These are phyloP conservation scores for Brachypteracias leptosomus DNA, from an alignment of 2,113 vertebrate species.

Conservation along the genomic window DNA sequence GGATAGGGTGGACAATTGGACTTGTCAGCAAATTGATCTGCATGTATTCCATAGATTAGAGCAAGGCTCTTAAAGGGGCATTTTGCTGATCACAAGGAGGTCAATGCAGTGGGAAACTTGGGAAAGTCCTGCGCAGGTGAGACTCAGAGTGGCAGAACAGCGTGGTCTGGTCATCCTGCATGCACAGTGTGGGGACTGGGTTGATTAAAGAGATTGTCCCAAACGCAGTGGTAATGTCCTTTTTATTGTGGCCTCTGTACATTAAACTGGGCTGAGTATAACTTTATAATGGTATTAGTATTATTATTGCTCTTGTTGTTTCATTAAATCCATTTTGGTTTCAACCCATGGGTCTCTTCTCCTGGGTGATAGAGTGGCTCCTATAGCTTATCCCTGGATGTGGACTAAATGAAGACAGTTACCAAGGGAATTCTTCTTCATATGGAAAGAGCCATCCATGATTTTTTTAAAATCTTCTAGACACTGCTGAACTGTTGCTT, in stretches of 20 bases:
- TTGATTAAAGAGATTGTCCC: neutral
- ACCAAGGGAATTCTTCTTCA: neutral
- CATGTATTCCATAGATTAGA: neutral
- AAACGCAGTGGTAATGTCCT: neutral
- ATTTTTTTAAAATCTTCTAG: neutral
- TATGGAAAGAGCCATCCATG: neutral
- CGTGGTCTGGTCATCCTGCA: fast-evolving
- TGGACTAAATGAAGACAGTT: neutral
- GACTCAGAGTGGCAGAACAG: fast-evolving
- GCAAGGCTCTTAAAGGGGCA: neutral
- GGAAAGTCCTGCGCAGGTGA: neutral
- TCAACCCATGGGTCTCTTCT: no score
- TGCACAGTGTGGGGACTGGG: neutral
- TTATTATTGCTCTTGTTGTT: neutral
- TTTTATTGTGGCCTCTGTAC: neutral
- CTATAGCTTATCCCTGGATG: neutral
- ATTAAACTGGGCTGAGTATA: neutral
- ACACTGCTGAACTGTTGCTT: neutral
- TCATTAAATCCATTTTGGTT: neutral
- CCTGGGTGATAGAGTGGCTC: neutral
- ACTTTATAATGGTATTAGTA: neutral
- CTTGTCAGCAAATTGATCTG: neutral
- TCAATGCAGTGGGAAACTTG: neutral
- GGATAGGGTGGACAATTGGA: neutral
- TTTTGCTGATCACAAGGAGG: neutral